Conservation (phyloP, 2,113 vertebrate genomes). For the Chascanopsetta lugubris region DNA sequence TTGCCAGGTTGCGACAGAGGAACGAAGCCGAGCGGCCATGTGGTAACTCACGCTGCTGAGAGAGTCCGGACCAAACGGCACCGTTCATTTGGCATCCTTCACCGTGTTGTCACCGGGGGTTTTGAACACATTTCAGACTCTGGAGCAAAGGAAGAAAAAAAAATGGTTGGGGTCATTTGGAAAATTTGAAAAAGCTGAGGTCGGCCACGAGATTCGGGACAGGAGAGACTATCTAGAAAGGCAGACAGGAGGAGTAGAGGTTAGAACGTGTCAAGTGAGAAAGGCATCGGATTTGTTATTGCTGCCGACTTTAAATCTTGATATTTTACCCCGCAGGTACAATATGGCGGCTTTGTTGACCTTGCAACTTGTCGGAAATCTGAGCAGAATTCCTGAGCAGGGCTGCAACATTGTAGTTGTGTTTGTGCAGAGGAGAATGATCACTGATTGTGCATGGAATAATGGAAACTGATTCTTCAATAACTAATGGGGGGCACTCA, state of each 20-base stretch:
- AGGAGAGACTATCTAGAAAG: constrained; percentile 10
- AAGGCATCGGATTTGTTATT: neutral
- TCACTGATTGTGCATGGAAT: neutral
- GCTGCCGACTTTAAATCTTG: neutral
- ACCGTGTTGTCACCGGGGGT: constrained; percentile 20
- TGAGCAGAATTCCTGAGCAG: neutral
- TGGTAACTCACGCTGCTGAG: constrained; percentile 26
- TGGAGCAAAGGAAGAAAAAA: too few relatives aligned
- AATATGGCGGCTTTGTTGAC: neutral
- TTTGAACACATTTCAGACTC: constrained; percentile 16
- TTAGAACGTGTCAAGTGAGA: constrained; percentile 1
- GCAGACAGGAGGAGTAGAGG: constrained; percentile 5
- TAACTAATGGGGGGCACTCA: too few relatives aligned
- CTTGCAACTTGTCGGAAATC: neutral
- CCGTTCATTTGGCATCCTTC: constrained; percentile 11
- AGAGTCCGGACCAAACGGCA: constrained; percentile 26
- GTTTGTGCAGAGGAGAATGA: neutral
- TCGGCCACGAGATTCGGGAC: constrained; percentile 19
- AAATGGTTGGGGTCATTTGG: constrained; percentile 10
- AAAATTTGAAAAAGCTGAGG: constrained; percentile 22
- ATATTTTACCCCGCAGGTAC: neutral
- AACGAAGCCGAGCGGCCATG: constrained; percentile 30
- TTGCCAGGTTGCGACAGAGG: constrained; percentile 39
- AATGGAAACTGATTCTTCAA: too few relatives aligned
- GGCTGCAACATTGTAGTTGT: neutral